Base-by-base conservation (phyloP, 2,113 vertebrate species). In the Cathartes aura region DNA sequence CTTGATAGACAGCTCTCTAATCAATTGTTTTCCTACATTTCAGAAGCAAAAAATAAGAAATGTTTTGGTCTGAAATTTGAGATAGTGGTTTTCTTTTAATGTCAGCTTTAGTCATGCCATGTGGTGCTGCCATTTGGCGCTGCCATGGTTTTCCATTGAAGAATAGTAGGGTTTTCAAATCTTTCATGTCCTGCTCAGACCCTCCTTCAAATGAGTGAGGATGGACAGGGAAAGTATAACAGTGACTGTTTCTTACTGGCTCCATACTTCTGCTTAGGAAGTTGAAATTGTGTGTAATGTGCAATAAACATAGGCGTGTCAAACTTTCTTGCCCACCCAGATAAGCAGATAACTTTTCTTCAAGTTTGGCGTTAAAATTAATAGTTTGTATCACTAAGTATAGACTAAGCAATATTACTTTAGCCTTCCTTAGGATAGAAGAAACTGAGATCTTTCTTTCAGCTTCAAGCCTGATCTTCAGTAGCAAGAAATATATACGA, bases 41-140 rank as follows among this genome's bases (percentile, higher is more conserved):
- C 6, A 14, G 73, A 58, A 76, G 12, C 5, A 59, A 88, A 88
- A 88, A 89, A 53, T 19, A 52, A 10, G 13, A 53, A 83, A 24
- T 76, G 30, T 6, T 83, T 88, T 73, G 6, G 12, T 42, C 34
- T 70, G 63, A 80, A 86, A 68, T 47, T 75, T 0, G 0, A 72
- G 59, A 40, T 7, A 52, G 6, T 47, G 3, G 2, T 9, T 82
- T 75, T 76, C 8, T 52, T 53, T n/a, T 75, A 42, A 40, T 59
- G 14, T 68, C 13, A 7, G 14, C 5, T 24, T 83, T 68, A 70
- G 18, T 36, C 36, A 68, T 63, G 43, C 42, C 7, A 9, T 72
- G 18, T 40, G 55, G 8, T 1, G 1, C 27, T 82, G 18, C n/a
- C 10, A 8, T 63, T 45, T 1, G 1, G 12, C 38, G 58, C 27